phyloP scores from a whole-genome alignment of 2,113 vertebrate species.

The Chauna torquata region DNA sequence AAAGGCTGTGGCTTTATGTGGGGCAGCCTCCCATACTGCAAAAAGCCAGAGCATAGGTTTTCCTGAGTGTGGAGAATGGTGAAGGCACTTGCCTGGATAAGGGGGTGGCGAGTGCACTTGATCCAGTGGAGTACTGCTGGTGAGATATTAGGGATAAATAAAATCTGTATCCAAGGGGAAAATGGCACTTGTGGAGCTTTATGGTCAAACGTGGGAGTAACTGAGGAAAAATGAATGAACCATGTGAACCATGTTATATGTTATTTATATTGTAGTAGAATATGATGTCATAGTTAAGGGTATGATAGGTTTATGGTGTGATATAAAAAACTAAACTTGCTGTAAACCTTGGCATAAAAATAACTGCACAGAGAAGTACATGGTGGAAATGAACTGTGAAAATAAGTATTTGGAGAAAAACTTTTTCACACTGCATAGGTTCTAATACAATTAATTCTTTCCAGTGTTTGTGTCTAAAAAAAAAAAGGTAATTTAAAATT shows the following conservation, averaged over 20 bases:
- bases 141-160: not conserved
- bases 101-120: not conserved
- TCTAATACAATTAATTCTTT: not conserved
- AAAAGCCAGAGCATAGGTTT: not conserved
- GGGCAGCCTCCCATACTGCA: accelerated
- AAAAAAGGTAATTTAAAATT: not conserved
- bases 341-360: not conserved
- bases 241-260: accelerated
- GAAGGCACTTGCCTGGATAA: not conserved
- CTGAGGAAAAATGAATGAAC: not conserved
- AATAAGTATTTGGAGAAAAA: not conserved
- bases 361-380: accelerated
- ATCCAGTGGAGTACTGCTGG: not conserved
- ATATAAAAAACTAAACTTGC: not conserved
- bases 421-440: not conserved
- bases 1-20: not conserved
- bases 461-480: not conserved
- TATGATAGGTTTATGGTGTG: not conserved
- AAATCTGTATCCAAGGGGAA: not conserved
- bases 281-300: not conserved
- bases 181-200: not conserved
- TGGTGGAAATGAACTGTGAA: not conserved
- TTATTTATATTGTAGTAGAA: not conserved
- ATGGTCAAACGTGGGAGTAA: not conserved
- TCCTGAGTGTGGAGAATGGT: not conserved